phyloP scores from a whole-genome alignment of 2,888 invertebrate genomes.

The Meandrusa payeni region DNA sequence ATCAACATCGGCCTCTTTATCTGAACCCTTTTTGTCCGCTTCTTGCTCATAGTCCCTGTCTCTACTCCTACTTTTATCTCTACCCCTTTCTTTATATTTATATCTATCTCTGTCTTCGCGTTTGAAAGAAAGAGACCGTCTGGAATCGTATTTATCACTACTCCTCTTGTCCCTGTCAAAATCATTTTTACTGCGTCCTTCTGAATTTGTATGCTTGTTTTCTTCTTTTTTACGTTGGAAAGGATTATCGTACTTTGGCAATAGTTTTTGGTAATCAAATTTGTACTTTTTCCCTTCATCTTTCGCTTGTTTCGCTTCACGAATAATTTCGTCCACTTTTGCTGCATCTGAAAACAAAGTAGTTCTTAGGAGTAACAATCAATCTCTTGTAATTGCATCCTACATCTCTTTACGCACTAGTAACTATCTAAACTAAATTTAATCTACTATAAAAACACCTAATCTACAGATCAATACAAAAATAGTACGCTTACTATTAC shows the following conservation, averaged over 20 bases:
- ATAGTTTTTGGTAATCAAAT: conserved; percentile 65
- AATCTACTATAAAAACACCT: conserved; percentile 1
- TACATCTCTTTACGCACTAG: too few relatives aligned
- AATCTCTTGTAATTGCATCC: too few relatives aligned
- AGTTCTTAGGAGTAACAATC: neutral
- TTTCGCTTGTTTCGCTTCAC: conserved; percentile 66
- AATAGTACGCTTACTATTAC: neutral
- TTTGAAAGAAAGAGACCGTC: conserved; percentile 34
- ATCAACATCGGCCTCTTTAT: conserved; percentile 58
- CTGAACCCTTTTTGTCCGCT: conserved; percentile 28
- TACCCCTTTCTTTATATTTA: conserved; percentile 34
- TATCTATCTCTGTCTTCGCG: conserved; percentile 37
- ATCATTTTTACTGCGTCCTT: conserved; percentile 27
- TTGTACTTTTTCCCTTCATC: conserved; percentile 67
- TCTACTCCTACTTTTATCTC: conserved; percentile 34
- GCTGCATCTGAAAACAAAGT: conserved; percentile 49
- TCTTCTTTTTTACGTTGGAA: conserved; percentile 64
- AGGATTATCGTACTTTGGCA: conserved; percentile 70
- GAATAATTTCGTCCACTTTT: conserved; percentile 67
- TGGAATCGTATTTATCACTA: conserved; percentile 36
- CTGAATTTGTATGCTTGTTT: conserved; percentile 32
- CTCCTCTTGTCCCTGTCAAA: conserved; percentile 32
- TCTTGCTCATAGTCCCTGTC: conserved; percentile 28
- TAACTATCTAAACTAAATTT: neutral
- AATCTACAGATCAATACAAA: neutral